Conservation (phyloP, 2,888 invertebrate species). For the Torymus aiolomorphi region DNA sequence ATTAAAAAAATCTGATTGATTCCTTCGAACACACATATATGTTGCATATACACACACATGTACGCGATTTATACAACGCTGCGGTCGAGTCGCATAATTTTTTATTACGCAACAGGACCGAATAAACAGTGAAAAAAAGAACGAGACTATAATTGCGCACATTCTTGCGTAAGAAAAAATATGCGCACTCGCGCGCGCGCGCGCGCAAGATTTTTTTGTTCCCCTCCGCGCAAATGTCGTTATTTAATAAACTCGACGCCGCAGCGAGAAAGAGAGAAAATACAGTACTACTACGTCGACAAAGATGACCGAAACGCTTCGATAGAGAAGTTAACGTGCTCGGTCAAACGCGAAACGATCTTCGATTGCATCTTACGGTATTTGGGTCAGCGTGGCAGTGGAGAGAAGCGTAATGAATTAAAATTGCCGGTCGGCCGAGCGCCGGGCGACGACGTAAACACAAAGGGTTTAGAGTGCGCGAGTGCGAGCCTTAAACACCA, state of each 20-base stretch:
- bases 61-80: too few relatives aligned
- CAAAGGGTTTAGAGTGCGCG: constrained; percentile 59
- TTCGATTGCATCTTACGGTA: constrained; percentile 57
- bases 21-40: too few relatives aligned
- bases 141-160: constrained; percentile 1
- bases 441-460: constrained; percentile 64
- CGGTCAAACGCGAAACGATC: constrained; percentile 55
- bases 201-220: not conserved
- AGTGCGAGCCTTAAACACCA: constrained; percentile 62
- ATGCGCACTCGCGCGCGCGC: not conserved
- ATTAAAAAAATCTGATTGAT: not conserved
- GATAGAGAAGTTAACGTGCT: constrained; percentile 48
- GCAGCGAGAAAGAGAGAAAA: not conserved
- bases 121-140: constrained; percentile 27
- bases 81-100: constrained; percentile 1
- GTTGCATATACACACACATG: too few relatives aligned
- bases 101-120: constrained; percentile 18
- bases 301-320: constrained; percentile 26
- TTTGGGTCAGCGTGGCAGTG: constrained; percentile 65
- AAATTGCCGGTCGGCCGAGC: constrained; percentile 63
- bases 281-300: too few relatives aligned
- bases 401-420: constrained; percentile 66
- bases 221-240: not conserved
- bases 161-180: constrained; percentile 31
- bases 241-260: constrained; percentile 21